Conservation (phyloP, 2,113 vertebrate species). For the human region DNA sequence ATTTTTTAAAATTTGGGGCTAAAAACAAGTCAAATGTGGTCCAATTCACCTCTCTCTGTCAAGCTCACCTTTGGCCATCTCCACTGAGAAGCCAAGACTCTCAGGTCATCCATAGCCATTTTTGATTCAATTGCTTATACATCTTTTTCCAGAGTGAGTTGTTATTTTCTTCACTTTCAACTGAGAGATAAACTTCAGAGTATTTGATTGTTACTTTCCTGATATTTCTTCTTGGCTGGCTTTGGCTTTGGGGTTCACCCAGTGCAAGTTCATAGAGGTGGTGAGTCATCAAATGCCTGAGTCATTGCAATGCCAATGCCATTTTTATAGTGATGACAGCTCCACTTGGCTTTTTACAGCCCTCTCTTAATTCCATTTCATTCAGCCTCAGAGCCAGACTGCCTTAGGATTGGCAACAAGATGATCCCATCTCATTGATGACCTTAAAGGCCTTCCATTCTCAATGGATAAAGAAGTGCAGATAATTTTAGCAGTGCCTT, state of each 20-base stretch:
- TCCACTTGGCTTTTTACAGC: background rate
- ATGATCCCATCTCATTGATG: background rate
- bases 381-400: background rate
- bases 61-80: background rate
- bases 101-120: background rate
- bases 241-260: background rate
- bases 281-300: background rate
- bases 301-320: background rate
- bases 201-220: background rate
- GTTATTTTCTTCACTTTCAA: background rate
- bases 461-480: constrained; percentile 32
- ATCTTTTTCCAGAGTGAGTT: background rate
- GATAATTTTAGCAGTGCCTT: constrained; percentile 62
- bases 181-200: background rate
- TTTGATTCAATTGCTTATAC: background rate
- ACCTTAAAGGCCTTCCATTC: constrained; percentile 32
- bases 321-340: background rate
- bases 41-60: background rate
- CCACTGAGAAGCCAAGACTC: background rate
- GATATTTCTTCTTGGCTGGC: background rate
- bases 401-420: constrained; percentile 47
- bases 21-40: background rate
- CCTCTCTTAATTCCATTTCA: constrained; percentile 35
- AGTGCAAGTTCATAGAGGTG: background rate
- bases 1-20: background rate